Percentiles rank a stretch among this genome's conserved stretches.
Conservation (phyloP, 2,888 invertebrate genomes). For the Fabriciana adippe region DNA sequence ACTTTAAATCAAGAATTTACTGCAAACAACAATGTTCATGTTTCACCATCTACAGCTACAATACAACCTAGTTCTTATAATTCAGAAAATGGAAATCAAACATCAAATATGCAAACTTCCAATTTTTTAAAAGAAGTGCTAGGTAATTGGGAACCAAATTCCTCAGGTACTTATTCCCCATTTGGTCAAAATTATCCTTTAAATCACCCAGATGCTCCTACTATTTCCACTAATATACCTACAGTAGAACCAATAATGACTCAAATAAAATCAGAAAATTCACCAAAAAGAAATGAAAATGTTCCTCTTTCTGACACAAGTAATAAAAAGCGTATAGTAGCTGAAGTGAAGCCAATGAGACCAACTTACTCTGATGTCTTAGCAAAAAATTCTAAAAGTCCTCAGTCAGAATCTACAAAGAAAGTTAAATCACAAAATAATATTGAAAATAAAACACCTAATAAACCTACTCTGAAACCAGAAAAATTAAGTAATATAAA, state of each 20-base stretch:
- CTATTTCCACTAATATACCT: conserved; percentile 58
- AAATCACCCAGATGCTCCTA: conserved; percentile 74
- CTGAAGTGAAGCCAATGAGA: conserved; percentile 93
- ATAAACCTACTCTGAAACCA: conserved; percentile 65
- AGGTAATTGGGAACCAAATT: conserved; percentile 88
- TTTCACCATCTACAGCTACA: conserved; percentile 53
- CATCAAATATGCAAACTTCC: conserved; percentile 63
- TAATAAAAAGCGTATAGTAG: conserved; percentile 87
- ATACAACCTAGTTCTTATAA: conserved; percentile 52
- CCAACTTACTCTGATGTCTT: conserved; percentile 93
- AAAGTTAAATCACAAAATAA: conserved; percentile 69
- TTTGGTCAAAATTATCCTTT: conserved; percentile 85
- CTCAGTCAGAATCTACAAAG: conserved; percentile 68
- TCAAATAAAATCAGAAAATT: conserved; percentile 60
- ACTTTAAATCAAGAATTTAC: conserved; percentile 70
- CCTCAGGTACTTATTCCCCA: conserved; percentile 87
- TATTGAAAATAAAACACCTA: conserved; percentile 64
- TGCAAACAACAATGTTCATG: conserved; percentile 55
- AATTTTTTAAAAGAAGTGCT: conserved; percentile 87
- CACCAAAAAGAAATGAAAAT: conserved; percentile 72
- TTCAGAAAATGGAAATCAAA: conserved; percentile 57
- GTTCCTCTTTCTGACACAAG: conserved; percentile 79
- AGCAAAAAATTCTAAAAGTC: conserved; percentile 85
- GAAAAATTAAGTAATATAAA: conserved; percentile 63
- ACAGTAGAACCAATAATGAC: conserved; percentile 54